Percentiles rank a stretch among this genome's conserved stretches.
Evolutionary conservation across 92 coral and sea anemone species (phyloP).

Genomic region (Paragorgia papillata): DNA sequence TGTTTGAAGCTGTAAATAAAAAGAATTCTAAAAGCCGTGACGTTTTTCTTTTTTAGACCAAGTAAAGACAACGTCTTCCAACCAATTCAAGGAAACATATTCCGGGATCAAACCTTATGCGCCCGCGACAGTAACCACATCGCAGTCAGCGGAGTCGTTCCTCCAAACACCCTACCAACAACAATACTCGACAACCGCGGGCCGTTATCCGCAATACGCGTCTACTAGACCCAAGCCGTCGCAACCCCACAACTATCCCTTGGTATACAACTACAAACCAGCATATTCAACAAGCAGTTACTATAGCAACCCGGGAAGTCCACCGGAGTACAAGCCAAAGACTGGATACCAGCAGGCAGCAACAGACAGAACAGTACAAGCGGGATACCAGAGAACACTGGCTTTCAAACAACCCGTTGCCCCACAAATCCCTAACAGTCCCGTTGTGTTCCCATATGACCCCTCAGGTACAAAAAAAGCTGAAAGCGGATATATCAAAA

Average conservation of each 20-base stretch:
- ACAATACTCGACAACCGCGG: neutral
- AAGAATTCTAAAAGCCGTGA: too few species aligned
- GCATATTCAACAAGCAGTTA: conserved; percentile 1
- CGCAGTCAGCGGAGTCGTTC: neutral
- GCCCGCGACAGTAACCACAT: neutral
- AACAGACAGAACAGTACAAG: neutral
- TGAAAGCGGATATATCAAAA: neutral
- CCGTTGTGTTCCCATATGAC: conserved; percentile 2
- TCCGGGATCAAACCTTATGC: neutral
- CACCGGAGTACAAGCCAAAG: neutral
- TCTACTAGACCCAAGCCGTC: neutral
- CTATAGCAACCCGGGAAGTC: conserved; percentile 1
- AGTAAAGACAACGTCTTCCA: neutral
- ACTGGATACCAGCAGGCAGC: conserved; percentile 7
- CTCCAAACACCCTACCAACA: neutral
- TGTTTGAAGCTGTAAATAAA: too few species aligned
- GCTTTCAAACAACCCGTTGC: neutral
- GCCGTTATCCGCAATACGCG: neutral
- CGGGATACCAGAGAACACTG: conserved; percentile 24
- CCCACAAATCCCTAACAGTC: neutral
- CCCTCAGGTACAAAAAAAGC: neutral
- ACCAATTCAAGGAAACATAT: neutral
- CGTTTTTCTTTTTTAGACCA: neutral
- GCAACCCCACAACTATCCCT: conserved; percentile 1
- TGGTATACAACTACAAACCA: conserved; percentile 1